Evolutionary conservation across 2,113 vertebrate species (phyloP).

Genomic region (Psilopogon haemacephalus): DNA sequence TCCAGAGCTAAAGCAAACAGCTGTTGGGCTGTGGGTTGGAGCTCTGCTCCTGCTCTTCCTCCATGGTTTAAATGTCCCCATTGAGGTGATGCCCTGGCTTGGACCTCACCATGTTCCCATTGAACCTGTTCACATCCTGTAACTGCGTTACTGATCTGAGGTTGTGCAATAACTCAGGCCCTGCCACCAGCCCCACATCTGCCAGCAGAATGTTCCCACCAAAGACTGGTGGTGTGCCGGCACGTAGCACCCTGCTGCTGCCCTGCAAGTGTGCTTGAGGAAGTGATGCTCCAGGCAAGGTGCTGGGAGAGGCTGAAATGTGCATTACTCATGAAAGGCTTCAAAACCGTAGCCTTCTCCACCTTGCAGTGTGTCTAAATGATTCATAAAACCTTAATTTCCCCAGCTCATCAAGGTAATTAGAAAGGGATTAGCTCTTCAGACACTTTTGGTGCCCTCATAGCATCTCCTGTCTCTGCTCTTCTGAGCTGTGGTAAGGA

Average conservation of each 20-base stretch:
- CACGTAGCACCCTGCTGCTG: background rate
- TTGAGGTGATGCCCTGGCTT: background rate
- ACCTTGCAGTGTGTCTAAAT: background rate
- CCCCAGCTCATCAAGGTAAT: background rate
- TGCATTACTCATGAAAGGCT: background rate
- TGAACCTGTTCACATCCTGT: rapidly evolving
- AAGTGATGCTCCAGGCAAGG: background rate
- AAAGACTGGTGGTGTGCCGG: rapidly evolving
- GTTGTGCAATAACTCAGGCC: background rate
- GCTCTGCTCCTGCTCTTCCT: background rate
- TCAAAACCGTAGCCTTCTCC: background rate
- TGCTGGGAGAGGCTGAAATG: background rate
- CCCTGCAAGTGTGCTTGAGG: background rate
- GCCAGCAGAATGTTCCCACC: background rate
- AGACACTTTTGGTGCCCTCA: background rate
- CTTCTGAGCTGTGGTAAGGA: background rate
- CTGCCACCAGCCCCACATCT: background rate
- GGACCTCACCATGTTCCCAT: background rate
- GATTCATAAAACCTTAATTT: background rate
- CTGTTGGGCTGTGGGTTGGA: background rate
- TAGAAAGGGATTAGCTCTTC: background rate
- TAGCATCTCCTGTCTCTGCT: background rate
- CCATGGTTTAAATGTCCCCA: background rate
- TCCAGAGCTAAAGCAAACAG: slow-evolving; percentile 46
- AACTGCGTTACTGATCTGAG: rapidly evolving